Percentiles rank a stretch among this genome's conserved stretches.
phyloP scores from a whole-genome alignment of 2,113 vertebrate genomes.

The Mungos mungo region DNA sequence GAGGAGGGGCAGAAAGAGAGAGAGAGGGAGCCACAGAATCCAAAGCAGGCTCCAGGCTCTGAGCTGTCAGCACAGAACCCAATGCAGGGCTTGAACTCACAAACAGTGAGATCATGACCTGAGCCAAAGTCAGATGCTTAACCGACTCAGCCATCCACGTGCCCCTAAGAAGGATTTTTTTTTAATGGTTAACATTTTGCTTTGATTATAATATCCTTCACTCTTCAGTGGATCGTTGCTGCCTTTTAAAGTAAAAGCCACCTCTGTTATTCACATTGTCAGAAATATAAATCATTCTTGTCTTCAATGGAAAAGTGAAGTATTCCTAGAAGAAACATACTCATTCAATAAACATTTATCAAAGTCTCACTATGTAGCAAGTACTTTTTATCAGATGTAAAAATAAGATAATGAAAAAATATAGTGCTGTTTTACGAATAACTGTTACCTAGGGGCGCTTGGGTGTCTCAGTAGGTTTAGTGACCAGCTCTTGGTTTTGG shows the following conservation, averaged over 20 bases:
- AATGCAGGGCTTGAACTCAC: too few species aligned
- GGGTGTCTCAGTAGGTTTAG: too few species aligned
- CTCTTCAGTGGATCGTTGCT: not conserved
- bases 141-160: too few species aligned
- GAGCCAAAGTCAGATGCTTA: too few species aligned
- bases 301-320: not conserved
- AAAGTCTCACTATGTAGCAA: not conserved
- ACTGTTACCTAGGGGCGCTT: not conserved
- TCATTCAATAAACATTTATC: not conserved
- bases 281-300: not conserved
- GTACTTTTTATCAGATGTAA: not conserved
- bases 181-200: not conserved
- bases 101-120: too few species aligned
- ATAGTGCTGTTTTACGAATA: not conserved
- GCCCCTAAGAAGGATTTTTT: not conserved
- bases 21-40: too few species aligned
- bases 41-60: too few species aligned
- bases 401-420: not conserved
- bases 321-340: not conserved
- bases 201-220: not conserved
- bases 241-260: not conserved
- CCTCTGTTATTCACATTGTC: not conserved
- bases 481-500: too few species aligned
- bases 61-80: too few species aligned
- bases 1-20: too few species aligned